These are phyloP conservation scores for Sepiola atlantica DNA, from an alignment of 2,888 invertebrate genomes.

Conservation along the genomic window DNA sequence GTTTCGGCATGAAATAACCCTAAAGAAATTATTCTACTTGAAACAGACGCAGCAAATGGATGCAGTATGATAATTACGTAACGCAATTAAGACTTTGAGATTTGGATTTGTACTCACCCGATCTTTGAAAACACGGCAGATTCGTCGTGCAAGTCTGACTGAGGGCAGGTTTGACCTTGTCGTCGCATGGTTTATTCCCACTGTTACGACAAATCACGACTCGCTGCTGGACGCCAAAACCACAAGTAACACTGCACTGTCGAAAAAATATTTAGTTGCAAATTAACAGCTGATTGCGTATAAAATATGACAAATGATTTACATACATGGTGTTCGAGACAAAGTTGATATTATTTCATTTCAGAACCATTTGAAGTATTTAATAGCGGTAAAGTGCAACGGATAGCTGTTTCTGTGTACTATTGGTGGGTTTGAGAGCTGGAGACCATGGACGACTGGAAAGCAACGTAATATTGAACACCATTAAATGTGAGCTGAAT, in stretches of 20 bases:
- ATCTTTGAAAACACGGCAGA: constrained; percentile 82
- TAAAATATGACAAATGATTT: not conserved
- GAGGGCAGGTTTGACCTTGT: constrained; percentile 60
- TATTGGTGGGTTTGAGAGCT: too few species aligned
- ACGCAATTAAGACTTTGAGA: not conserved
- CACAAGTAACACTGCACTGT: constrained; percentile 64
- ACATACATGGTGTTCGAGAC: not conserved
- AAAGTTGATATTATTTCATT: not conserved
- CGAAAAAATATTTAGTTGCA: not conserved
- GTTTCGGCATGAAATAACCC: too few species aligned
- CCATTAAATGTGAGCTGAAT: too few species aligned
- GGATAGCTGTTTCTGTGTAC: too few species aligned
- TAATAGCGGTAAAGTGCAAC: too few species aligned
- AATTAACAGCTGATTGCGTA: not conserved
- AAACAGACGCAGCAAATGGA: too few species aligned
- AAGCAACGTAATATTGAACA: too few species aligned
- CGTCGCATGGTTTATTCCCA: constrained; percentile 62
- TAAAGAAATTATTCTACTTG: too few species aligned
- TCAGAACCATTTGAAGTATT: not conserved
- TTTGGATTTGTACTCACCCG: constrained; percentile 76
- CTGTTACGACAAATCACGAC: constrained; percentile 64
- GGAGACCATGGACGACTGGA: too few species aligned
- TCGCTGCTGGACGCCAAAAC: constrained; percentile 60
- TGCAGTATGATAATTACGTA: too few species aligned
- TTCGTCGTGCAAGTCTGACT: constrained; percentile 76